Evolutionary conservation across 2,797 vertebrate genomes (phyloP), one percentile per base, ranked within the genome.

Genomic region (Buceros bicornis): DNA sequence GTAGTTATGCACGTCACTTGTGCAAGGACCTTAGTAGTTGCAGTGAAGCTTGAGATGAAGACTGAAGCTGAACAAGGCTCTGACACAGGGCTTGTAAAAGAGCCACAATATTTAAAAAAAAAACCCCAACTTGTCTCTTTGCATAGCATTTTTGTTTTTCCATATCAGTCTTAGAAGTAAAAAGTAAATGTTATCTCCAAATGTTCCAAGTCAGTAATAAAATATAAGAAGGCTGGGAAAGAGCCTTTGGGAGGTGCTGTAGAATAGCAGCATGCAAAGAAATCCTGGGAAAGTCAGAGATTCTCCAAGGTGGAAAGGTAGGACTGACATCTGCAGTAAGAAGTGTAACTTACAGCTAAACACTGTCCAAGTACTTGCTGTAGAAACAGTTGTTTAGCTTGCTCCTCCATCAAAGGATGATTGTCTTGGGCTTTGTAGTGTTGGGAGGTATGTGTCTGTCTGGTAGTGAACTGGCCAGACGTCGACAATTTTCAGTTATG

Each of bases 1-100:
- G 6, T 14, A 48, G 53, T 21, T 73, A 24, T 19, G 1, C 2
- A 1, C 2, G 3, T 25, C 0, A 21, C 21, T 48, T 48, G 21
- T 40, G 37, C 37, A 40, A 40, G 37, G 16, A 18, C 26, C 11
- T 33, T 33, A 67, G 31, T 7, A 56, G 13, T 48, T n/a, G 11
- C 14, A 12, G 33, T 25, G 43, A 43, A 65, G 17, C 24, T 53
- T 13, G 45, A 77, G 64, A 26, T 45, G 20, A 69, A 12, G 25
- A 16, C 31, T 77, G 25, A 54, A 77, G 50, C 3, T 83, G 65
- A 73, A n/a, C 17, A 67, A 35, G 10, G 5, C 20, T 61, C 53
- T 62, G 26, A 33, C 82, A 35, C 1, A 2, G 11, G 10, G 4
- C 4, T 88, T 84, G 61, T 69, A 19, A 21, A 58, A 31, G 7